A percentile compares a stretch with the other conserved stretches of the same genome.
Conservation (phyloP, 2,797 vertebrate species). For the Masticophis lateralis region DNA sequence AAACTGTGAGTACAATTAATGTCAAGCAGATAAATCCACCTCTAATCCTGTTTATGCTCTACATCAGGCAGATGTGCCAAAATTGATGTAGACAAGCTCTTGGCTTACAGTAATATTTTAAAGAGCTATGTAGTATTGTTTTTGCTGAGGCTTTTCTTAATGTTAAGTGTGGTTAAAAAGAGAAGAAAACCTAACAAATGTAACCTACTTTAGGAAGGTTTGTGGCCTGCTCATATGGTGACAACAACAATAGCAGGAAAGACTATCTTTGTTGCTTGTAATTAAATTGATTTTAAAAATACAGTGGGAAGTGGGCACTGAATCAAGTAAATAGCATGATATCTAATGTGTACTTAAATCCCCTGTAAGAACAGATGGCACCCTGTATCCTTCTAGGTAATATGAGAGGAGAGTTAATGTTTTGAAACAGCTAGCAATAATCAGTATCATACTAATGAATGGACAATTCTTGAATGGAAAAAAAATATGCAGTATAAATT, state of each 20-base stretch:
- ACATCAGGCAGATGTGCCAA: conserved; percentile 87
- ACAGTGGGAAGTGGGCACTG: conserved; percentile 75
- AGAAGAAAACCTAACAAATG: conserved; percentile 37
- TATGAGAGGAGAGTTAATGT: conserved; percentile 84
- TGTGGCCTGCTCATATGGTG: conserved; percentile 64
- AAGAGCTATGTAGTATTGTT: conserved; percentile 67
- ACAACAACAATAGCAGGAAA: conserved; percentile 71
- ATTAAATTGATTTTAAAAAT: conserved; percentile 81
- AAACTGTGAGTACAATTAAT: conserved; percentile 86
- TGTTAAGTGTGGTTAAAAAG: conserved; percentile 59
- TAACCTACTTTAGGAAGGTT: conserved; percentile 70
- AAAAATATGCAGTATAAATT: conserved; percentile 44
- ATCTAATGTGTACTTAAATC: conserved; percentile 78
- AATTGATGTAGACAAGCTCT: conserved; percentile 84
- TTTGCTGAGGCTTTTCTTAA: conserved; percentile 72
- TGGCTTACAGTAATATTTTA: conserved; percentile 81
- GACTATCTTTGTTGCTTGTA: conserved; percentile 81
- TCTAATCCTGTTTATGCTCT: conserved; percentile 89
- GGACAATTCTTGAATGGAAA: conserved; percentile 62
- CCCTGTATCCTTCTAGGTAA: conserved; percentile 80
- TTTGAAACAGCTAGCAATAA: conserved; percentile 75
- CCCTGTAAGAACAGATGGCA: conserved; percentile 81
- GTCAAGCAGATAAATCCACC: conserved; percentile 86
- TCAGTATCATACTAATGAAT: conserved; percentile 69
- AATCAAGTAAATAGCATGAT: conserved; percentile 86